Conservation (phyloP, 2,888 invertebrate genomes). For the Pachycephus smyrnensis region DNA sequence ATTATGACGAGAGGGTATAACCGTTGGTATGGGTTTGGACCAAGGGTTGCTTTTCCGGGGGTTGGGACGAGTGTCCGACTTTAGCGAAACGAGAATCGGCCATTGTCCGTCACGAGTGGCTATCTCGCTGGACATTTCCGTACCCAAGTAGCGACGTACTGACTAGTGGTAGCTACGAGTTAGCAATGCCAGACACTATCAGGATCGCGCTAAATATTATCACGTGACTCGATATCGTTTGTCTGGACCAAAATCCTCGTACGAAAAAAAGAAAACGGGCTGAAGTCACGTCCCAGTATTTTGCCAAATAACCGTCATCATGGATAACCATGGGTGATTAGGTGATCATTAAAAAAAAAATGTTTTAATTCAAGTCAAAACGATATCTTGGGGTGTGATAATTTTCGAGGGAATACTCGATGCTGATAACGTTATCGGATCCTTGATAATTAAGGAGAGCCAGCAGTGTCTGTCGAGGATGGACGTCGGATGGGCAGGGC, state of each 20-base stretch:
- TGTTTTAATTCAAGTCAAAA: neutral
- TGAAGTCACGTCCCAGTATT: neutral
- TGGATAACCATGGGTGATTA: neutral
- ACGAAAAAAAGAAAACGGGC: neutral
- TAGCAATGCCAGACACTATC: neutral
- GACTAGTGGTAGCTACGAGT: neutral
- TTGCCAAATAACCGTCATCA: neutral
- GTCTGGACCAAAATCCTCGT: neutral
- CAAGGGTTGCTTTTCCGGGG: neutral
- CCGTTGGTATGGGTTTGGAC: conserved; percentile 23
- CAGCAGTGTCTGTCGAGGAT: conserved; percentile 48
- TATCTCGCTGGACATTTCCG: conserved; percentile 62
- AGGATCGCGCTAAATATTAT: neutral
- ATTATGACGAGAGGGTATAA: conserved; percentile 18
- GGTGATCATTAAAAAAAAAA: neutral
- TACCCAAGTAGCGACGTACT: conserved; percentile 37
- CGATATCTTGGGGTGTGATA: neutral
- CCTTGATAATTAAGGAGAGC: conserved; percentile 56
- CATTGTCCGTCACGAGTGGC: conserved; percentile 60
- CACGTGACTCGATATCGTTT: neutral
- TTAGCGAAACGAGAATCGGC: conserved; percentile 52
- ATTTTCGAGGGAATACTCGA: neutral
- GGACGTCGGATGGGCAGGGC: conserved; percentile 40
- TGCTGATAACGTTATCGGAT: conserved; percentile 27
- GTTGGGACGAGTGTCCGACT: conserved; percentile 27